Conservation (phyloP, 2,888 invertebrate genomes). For the Cryptocephalus moraei region DNA sequence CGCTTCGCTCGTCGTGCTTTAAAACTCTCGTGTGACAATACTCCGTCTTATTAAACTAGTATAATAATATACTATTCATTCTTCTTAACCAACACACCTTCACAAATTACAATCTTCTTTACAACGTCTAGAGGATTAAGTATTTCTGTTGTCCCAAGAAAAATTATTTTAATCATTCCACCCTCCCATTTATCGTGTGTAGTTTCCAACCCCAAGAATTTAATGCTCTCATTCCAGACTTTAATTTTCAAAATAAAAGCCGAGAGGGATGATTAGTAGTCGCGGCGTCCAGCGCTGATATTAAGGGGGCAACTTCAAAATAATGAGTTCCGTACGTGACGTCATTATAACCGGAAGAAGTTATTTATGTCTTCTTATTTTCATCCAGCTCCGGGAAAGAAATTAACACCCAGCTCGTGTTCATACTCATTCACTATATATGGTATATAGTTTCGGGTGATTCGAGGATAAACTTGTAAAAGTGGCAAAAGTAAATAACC, state of each 20-base stretch:
- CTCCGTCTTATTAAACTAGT: no score
- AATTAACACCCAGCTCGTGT: conserved; percentile 35
- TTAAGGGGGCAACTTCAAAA: conserved; percentile 41
- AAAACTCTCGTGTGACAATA: no score
- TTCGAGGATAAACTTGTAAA: conserved; percentile 9
- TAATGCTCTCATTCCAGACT: not conserved
- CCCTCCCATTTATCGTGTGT: no score
- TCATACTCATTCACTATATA: conserved; percentile 25
- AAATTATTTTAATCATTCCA: no score
- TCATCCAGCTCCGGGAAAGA: conserved; percentile 33
- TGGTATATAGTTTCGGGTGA: conserved; percentile 9
- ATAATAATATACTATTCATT: no score
- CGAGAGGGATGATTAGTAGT: conserved; percentile 31
- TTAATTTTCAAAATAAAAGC: conserved; percentile 15
- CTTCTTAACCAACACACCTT: no score
- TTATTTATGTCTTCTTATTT: conserved; percentile 41
- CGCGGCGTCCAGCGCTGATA: conserved; percentile 31
- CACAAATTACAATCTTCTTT: no score
- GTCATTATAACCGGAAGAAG: conserved; percentile 41
- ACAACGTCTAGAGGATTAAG: no score
- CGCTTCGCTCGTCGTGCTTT: no score
- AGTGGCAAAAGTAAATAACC: conserved; percentile 1
- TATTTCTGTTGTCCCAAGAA: no score
- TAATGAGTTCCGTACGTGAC: conserved; percentile 43
- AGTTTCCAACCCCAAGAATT: no score